These are phyloP conservation scores for Pantelozetes paolii DNA, from an alignment of 2,888 invertebrate genomes.

Conservation along the genomic window DNA sequence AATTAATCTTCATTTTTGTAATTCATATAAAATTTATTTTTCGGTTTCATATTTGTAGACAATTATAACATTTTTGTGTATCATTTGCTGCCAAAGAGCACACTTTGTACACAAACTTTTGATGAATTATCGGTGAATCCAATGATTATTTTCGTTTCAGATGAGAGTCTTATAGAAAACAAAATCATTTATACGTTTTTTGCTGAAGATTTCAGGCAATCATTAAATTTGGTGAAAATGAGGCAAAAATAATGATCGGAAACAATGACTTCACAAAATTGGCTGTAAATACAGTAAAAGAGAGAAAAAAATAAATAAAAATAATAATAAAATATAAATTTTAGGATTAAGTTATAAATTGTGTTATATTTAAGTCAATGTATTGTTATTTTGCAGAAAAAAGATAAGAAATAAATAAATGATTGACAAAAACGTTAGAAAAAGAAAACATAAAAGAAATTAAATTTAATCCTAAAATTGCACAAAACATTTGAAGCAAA, in stretches of 20 bases:
- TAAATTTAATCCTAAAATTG: background rate
- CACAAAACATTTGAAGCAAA: background rate
- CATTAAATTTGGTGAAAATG: slow-evolving; percentile 28
- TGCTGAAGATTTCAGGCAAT: background rate
- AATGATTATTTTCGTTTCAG: background rate
- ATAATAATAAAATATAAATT: background rate
- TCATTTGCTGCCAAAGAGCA: background rate
- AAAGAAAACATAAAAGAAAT: background rate
- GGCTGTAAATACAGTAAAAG: slow-evolving; percentile 19
- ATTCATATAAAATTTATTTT: too few relatives aligned
- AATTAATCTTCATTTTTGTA: too few relatives aligned
- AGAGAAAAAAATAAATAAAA: background rate
- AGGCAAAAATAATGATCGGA: slow-evolving; percentile 33
- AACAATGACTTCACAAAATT: slow-evolving; percentile 32
- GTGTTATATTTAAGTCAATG: background rate
- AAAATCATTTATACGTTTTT: background rate
- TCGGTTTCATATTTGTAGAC: too few relatives aligned
- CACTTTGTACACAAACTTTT: slow-evolving; percentile 14
- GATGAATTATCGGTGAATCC: background rate
- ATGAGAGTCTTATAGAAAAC: background rate
- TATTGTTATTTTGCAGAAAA: slow-evolving; percentile 14
- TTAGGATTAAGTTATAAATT: background rate
- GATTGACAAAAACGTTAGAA: background rate
- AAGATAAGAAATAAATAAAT: background rate
- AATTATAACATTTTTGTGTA: slow-evolving; percentile 3